Conservation (phyloP, 92 coral and sea anemone species). For the Montipora capitata region DNA sequence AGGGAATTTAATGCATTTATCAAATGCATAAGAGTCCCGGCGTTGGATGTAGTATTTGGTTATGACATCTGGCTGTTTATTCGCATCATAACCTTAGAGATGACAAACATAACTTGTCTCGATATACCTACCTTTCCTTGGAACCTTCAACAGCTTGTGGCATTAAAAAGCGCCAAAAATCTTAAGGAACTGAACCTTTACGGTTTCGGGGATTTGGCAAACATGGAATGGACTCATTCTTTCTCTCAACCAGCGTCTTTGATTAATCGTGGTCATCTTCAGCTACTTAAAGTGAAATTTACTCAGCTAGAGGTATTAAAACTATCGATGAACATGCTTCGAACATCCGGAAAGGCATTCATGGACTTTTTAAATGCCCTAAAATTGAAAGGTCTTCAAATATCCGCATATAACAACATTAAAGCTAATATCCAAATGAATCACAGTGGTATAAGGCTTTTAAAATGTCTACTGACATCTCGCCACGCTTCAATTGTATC, state of each 20-base stretch:
- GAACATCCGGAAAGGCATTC: constrained; percentile 27
- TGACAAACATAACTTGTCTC: constrained; percentile 49
- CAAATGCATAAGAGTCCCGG: constrained; percentile 42
- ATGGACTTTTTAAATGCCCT: constrained; percentile 34
- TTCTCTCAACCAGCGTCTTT: constrained; percentile 28
- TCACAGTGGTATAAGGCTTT: constrained; percentile 13
- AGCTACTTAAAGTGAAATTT: constrained; percentile 10
- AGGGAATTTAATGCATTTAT: constrained; percentile 17
- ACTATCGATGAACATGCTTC: constrained; percentile 49
- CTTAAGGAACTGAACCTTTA: constrained; percentile 43
- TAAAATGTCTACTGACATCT: constrained; percentile 29
- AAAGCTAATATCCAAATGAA: constrained; percentile 29
- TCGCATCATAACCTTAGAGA: constrained; percentile 29
- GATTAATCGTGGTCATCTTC: constrained; percentile 41
- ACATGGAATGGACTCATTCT: constrained; percentile 32
- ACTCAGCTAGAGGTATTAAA: constrained; percentile 26
- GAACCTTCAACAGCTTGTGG: constrained; percentile 36
- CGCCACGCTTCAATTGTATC: constrained; percentile 21
- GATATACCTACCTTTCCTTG: constrained; percentile 49
- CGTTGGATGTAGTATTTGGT: constrained; percentile 34
- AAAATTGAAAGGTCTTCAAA: constrained; percentile 39
- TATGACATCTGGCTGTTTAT: constrained; percentile 35
- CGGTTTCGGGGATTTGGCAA: constrained; percentile 53
- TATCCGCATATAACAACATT: constrained; percentile 35
- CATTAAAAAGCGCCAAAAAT: constrained; percentile 39